These are phyloP conservation scores for Aricia artaxerxes DNA, from an alignment of 2,888 invertebrate species.

Conservation along the genomic window DNA sequence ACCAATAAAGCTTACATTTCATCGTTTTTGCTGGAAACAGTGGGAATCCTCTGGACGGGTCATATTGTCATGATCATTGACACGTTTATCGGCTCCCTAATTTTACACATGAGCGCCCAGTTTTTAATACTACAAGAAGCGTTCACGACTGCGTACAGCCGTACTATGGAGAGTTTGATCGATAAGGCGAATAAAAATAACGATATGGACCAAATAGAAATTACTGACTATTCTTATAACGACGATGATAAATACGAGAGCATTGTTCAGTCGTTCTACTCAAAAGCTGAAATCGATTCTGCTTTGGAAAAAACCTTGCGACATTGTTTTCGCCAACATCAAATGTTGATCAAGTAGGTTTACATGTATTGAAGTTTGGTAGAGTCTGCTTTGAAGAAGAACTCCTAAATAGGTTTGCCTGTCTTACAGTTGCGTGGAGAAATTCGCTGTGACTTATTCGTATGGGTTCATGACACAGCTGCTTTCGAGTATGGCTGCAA, in stretches of 20 bases:
- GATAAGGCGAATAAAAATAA: slow-evolving; percentile 42
- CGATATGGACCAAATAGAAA: slow-evolving; percentile 40
- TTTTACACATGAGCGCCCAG: slow-evolving; percentile 71
- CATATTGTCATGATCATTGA: slow-evolving; percentile 74
- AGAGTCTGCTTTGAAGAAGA: not conserved
- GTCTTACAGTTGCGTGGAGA: slow-evolving; percentile 64
- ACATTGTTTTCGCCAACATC: slow-evolving; percentile 68
- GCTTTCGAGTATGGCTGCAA: slow-evolving; percentile 72
- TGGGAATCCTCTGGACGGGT: slow-evolving; percentile 72
- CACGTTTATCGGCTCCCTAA: slow-evolving; percentile 70
- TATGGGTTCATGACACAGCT: slow-evolving; percentile 77
- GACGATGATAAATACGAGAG: slow-evolving; percentile 45
- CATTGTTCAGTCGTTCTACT: slow-evolving; percentile 51
- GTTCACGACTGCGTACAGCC: slow-evolving; percentile 61
- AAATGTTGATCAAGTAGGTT: slow-evolving; percentile 63
- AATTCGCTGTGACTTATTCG: slow-evolving; percentile 67
- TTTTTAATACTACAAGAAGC: slow-evolving; percentile 66
- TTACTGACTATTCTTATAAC: slow-evolving; percentile 35
- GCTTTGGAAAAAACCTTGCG: slow-evolving; percentile 57
- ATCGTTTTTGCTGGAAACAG: slow-evolving; percentile 65
- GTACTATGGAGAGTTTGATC: slow-evolving; percentile 55
- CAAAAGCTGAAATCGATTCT: slow-evolving; percentile 56
- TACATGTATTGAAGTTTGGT: not conserved
- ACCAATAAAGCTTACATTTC: slow-evolving; percentile 58
- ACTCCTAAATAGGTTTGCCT: slow-evolving; percentile 46